A percentile compares a stretch with the other conserved stretches of the same genome.
Conservation (phyloP, 2,797 vertebrate genomes). For the Manis javanica region DNA sequence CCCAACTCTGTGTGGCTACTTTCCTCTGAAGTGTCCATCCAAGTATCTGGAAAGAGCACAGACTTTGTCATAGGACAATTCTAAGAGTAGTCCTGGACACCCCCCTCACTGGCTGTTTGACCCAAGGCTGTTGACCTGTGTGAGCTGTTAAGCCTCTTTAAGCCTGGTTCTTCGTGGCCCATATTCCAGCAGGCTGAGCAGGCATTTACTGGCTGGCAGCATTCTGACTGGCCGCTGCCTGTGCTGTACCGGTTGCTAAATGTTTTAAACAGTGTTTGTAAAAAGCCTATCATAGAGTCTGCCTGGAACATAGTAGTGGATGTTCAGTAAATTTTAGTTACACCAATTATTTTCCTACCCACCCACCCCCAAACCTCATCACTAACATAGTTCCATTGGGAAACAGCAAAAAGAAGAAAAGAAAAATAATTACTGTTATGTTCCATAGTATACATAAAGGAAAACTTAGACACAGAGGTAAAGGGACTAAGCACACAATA, state of each 20-base stretch:
- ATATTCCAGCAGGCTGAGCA: background rate
- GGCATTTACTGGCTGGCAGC: background rate
- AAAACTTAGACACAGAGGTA: background rate
- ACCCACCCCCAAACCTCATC: background rate
- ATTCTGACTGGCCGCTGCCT: background rate
- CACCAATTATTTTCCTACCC: conserved; percentile 4
- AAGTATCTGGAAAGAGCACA: background rate
- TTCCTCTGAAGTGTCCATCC: conserved; percentile 10
- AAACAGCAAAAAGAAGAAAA: background rate
- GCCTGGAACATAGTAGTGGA: background rate
- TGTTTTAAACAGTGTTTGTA: background rate
- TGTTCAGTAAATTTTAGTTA: background rate
- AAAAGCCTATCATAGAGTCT: background rate
- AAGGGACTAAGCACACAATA: background rate
- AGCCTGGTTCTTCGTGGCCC: background rate
- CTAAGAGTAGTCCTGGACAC: background rate
- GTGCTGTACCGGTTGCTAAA: background rate
- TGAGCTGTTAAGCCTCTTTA: background rate
- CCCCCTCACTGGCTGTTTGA: background rate
- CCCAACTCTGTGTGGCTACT: background rate
- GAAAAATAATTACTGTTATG: background rate
- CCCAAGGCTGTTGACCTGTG: background rate
- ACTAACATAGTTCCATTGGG: background rate
- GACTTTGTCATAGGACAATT: background rate
- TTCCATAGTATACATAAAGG: conserved; percentile 46